These are phyloP conservation scores for Phataginus tricuspis DNA, from an alignment of 2,797 vertebrate genomes.

Conservation along the genomic window DNA sequence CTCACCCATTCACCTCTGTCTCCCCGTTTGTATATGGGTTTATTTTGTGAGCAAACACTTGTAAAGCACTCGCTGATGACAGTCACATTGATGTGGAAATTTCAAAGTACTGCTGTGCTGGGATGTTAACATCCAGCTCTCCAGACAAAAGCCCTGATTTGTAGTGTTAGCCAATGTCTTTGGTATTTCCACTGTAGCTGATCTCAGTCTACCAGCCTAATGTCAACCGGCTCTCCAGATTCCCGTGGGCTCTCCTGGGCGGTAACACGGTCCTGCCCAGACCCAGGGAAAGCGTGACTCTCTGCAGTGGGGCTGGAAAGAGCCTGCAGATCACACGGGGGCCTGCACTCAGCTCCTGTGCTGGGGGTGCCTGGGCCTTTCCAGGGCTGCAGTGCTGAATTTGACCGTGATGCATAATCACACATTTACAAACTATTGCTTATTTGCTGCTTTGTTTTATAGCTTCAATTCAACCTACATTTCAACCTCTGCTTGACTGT, in stretches of 20 bases:
- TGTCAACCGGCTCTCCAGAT: not conserved
- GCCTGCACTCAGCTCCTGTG: too few species aligned
- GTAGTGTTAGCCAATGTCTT: not conserved
- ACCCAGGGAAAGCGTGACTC: not conserved
- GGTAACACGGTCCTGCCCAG: rapidly evolving
- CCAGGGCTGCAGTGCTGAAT: rapidly evolving
- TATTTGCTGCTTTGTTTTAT: not conserved
- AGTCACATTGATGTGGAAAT: too few species aligned
- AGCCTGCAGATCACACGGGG: not conserved
- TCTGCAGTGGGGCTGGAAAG: not conserved
- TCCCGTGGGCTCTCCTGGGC: not conserved
- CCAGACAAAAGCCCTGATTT: not conserved
- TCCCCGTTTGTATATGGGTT: too few species aligned
- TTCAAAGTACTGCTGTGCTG: not conserved
- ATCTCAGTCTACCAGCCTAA: not conserved
- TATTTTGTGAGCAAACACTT: not conserved
- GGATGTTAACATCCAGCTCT: not conserved
- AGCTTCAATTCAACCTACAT: not conserved
- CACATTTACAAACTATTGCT: not conserved
- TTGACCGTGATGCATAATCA: rapidly evolving
- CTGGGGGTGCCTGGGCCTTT: not conserved
- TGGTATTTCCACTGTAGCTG: not conserved
- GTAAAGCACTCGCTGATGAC: not conserved
- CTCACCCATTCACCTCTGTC: too few species aligned
- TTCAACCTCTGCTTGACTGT: not conserved